These are phyloP conservation scores for Ivindomyrus marchei DNA, from an alignment of 2,113 vertebrate genomes.

Conservation along the genomic window DNA sequence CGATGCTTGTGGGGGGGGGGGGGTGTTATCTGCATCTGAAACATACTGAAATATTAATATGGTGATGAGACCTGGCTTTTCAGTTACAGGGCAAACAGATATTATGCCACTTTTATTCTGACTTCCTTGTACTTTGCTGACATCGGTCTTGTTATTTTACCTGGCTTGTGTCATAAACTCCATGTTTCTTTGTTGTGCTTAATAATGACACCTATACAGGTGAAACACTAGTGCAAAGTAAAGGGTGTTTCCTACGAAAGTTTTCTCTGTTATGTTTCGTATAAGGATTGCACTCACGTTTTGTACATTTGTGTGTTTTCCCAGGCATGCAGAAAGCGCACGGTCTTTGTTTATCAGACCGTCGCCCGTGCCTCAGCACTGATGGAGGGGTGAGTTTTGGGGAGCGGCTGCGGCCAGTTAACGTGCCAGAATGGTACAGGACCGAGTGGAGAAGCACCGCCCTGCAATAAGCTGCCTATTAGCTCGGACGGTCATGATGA, in stretches of 20 bases:
- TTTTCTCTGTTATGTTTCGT: neutral
- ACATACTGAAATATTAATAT: conserved; percentile 44
- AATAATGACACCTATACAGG: neutral
- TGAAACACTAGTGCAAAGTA: neutral
- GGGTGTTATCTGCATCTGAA: conserved; percentile 41
- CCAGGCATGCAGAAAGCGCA: neutral
- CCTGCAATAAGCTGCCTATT: neutral
- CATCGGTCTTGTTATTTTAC: neutral
- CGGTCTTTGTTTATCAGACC: neutral
- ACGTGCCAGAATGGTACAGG: too few species aligned
- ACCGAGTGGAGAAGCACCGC: neutral
- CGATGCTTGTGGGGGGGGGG: conserved; percentile 15
- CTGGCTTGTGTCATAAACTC: neutral
- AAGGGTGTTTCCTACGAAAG: neutral
- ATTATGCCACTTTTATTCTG: neutral
- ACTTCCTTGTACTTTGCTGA: neutral
- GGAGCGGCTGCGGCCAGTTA: neutral
- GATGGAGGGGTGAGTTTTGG: neutral
- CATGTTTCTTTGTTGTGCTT: neutral
- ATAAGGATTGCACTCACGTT: neutral
- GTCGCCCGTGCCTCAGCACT: too few species aligned
- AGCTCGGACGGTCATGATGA: neutral
- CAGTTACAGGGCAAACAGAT: neutral
- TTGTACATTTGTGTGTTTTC: neutral
- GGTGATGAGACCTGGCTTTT: conserved; percentile 37